A percentile compares a stretch with the other conserved stretches of the same genome.
phyloP scores from a whole-genome alignment of 2,888 invertebrate species.

The Ectemnius lituratus region DNA sequence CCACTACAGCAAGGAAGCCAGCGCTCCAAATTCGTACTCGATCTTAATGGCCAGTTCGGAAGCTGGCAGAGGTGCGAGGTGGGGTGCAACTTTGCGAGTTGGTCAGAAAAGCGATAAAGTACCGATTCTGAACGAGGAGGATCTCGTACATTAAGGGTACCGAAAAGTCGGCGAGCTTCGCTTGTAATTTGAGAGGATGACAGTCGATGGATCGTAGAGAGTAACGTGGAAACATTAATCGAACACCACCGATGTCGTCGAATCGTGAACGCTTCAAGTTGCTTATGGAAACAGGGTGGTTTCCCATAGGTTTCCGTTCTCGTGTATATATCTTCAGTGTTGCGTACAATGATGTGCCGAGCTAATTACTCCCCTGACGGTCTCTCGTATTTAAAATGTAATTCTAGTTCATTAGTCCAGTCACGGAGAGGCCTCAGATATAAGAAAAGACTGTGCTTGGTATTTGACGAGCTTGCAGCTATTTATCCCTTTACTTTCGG shows the following conservation, averaged over 20 bases:
- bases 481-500: background rate
- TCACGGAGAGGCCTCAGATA: no score
- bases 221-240: no score
- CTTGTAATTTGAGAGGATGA: conserved; percentile 4
- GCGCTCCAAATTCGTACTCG: conserved; percentile 81
- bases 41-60: conserved; percentile 84
- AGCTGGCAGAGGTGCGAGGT: conserved; percentile 80
- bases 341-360: background rate
- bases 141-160: conserved; percentile 44
- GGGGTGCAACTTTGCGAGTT: conserved; percentile 79
- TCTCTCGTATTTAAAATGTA: conserved; percentile 17
- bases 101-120: conserved; percentile 66
- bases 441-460: conserved; percentile 42
- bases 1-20: conserved; percentile 90
- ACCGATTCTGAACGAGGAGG: conserved; percentile 51
- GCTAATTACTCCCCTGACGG: conserved; percentile 10
- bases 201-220: no score
- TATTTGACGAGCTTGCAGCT: conserved; percentile 17
- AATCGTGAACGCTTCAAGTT: no score
- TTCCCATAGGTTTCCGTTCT: no score
- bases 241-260: no score
- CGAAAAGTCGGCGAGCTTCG: background rate
- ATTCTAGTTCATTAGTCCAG: no score
- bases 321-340: no score
- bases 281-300: no score